Conservation (phyloP, 2,888 invertebrate genomes). For the Rugalucina vietnamica region DNA sequence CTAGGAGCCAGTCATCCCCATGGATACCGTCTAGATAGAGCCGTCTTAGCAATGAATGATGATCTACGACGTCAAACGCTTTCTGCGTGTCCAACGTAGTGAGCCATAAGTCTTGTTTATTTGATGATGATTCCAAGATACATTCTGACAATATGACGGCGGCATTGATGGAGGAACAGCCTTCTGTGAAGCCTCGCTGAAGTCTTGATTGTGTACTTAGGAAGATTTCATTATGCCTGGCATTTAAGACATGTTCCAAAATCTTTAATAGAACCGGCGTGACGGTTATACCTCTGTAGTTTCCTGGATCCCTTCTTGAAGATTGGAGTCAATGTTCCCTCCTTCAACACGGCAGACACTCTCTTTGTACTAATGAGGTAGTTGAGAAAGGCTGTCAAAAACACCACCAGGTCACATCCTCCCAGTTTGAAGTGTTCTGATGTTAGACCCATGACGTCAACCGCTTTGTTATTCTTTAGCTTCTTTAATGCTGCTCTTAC, state of each 20-base stretch:
- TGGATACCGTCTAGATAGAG: neutral
- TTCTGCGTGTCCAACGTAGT: constrained; percentile 2
- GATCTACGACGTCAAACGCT: neutral
- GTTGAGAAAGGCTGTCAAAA: neutral
- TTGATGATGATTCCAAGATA: neutral
- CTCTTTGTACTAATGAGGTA: neutral
- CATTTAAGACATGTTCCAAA: neutral
- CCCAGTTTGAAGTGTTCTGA: constrained; percentile 3
- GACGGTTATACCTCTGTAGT: constrained; percentile 13
- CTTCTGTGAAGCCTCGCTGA: neutral
- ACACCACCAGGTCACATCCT: neutral
- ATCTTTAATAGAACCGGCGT: constrained; percentile 4
- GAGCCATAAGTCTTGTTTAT: neutral
- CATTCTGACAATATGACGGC: neutral
- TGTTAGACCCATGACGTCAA: neutral
- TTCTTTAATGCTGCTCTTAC: neutral
- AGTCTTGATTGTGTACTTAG: neutral
- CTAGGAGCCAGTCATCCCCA: neutral
- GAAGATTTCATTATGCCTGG: neutral
- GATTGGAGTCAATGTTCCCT: neutral
- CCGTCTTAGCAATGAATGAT: neutral
- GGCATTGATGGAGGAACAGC: neutral
- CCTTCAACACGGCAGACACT: neutral
- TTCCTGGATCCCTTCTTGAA: constrained; percentile 11
- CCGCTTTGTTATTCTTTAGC: neutral